phyloP scores from a whole-genome alignment of 1,140 invertebrate species.

The Macrotrachela quadricornifera region DNA sequence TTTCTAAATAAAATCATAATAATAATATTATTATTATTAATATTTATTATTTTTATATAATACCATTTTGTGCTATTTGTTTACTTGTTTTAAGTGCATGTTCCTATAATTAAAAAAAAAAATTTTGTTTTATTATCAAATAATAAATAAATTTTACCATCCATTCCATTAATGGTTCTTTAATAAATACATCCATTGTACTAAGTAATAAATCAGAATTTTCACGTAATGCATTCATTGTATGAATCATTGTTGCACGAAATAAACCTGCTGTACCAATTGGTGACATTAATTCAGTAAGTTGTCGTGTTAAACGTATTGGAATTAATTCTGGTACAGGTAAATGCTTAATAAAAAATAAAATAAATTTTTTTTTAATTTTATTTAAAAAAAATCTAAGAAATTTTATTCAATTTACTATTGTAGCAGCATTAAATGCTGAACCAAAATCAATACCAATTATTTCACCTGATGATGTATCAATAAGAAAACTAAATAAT shows the following conservation, averaged over 20 bases:
- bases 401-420: conserved; percentile 9
- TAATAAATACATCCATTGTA: conserved; percentile 48
- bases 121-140: too few relatives aligned
- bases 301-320: conserved; percentile 49
- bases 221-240: conserved; percentile 36
- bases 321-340: conserved; percentile 51
- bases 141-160: conserved; percentile 16
- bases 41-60: too few relatives aligned
- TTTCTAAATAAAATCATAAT: too few relatives aligned
- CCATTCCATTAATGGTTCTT: conserved; percentile 50
- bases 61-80: too few relatives aligned
- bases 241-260: conserved; percentile 42
- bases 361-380: too few relatives aligned
- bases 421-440: conserved; percentile 45
- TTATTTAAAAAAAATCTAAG: too few relatives aligned
- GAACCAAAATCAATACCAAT: conserved; percentile 56
- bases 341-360: conserved; percentile 20
- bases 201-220: conserved; percentile 38
- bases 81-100: too few relatives aligned
- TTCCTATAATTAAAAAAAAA: too few relatives aligned
- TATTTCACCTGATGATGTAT: conserved; percentile 38
- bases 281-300: conserved; percentile 43
- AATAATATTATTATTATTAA: too few relatives aligned
- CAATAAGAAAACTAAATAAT: conserved; percentile 44
- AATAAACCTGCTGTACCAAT: conserved; percentile 40